Conservation (phyloP, 2,888 invertebrate genomes). For the Chymomyza amoena region DNA sequence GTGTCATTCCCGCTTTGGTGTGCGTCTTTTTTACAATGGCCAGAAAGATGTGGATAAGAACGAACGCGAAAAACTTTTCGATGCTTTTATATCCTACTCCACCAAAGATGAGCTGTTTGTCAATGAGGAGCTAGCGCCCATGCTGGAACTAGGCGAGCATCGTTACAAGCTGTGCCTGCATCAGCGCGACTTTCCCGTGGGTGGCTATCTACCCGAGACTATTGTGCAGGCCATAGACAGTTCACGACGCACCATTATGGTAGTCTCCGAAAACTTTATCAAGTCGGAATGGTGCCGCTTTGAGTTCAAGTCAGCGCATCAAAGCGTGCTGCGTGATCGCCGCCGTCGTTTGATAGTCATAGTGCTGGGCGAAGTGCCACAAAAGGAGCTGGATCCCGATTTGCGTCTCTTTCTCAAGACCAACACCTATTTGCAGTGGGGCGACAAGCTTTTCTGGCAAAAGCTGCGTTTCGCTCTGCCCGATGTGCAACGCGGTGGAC, state of each 20-base stretch:
- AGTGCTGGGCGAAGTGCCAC: slow-evolving; percentile 92
- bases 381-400: slow-evolving; percentile 93
- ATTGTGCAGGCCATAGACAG: slow-evolving; percentile 95
- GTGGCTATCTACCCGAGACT: slow-evolving; percentile 93
- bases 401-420: slow-evolving; percentile 93
- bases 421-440: slow-evolving; percentile 94
- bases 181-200: slow-evolving; percentile 93
- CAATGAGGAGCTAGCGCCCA: slow-evolving; percentile 91
- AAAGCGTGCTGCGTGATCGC: slow-evolving; percentile 92
- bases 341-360: slow-evolving; percentile 93
- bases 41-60: slow-evolving; percentile 88
- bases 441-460: slow-evolving; percentile 97
- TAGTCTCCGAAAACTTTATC: slow-evolving; percentile 95
- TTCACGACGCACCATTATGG: slow-evolving; percentile 92
- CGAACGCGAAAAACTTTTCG: slow-evolving; percentile 92
- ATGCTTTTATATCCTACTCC: slow-evolving; percentile 97
- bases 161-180: slow-evolving; percentile 94
- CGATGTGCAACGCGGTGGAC: slow-evolving; percentile 81
- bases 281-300: slow-evolving; percentile 97
- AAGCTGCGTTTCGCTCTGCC: slow-evolving; percentile 95
- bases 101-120: slow-evolving; percentile 95
- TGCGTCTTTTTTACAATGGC: slow-evolving; percentile 86
- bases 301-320: slow-evolving; percentile 96
- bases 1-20: slow-evolving; percentile 92
- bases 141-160: slow-evolving; percentile 88